Percentiles rank a stretch among this genome's conserved stretches.
These are phyloP conservation scores for Laspeyria flexula DNA, from an alignment of 2,888 invertebrate genomes.

Conservation along the genomic window DNA sequence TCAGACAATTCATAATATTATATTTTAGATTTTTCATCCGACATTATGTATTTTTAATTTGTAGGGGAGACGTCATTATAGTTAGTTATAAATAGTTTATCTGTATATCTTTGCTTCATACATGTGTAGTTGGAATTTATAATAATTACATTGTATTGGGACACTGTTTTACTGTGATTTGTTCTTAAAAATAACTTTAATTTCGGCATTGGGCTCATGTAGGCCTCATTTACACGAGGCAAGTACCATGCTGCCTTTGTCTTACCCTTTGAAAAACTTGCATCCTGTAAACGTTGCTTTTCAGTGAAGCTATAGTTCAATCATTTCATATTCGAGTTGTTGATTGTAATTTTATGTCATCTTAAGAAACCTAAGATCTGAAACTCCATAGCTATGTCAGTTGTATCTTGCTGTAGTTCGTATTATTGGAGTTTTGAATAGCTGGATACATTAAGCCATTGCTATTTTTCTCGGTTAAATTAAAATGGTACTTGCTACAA, in stretches of 20 bases:
- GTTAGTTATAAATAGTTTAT: conserved; percentile 47
- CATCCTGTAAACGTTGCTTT: neutral
- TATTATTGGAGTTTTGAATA: too few relatives aligned
- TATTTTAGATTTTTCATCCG: conserved; percentile 32
- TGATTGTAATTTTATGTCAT: neutral
- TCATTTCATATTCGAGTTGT: neutral
- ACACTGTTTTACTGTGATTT: conserved; percentile 52
- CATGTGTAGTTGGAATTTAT: conserved; percentile 62
- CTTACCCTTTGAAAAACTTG: neutral
- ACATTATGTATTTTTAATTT: conserved; percentile 31
- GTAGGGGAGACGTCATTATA: conserved; percentile 39
- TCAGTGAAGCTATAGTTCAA: neutral
- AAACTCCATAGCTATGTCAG: neutral
- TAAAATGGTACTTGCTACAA: too few relatives aligned
- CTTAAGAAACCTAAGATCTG: neutral
- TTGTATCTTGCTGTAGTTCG: neutral
- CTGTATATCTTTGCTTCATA: conserved; percentile 65
- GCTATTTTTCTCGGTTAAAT: too few relatives aligned
- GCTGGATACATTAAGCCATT: too few relatives aligned
- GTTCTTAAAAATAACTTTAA: conserved; percentile 6
- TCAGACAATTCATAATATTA: conserved; percentile 17
- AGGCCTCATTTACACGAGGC: neutral
- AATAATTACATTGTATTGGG: conserved; percentile 52
- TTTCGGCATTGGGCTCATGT: too few relatives aligned
- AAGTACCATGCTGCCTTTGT: neutral